These are phyloP conservation scores for Cyclophora punctaria DNA, from an alignment of 2,888 invertebrate genomes.

Conservation along the genomic window DNA sequence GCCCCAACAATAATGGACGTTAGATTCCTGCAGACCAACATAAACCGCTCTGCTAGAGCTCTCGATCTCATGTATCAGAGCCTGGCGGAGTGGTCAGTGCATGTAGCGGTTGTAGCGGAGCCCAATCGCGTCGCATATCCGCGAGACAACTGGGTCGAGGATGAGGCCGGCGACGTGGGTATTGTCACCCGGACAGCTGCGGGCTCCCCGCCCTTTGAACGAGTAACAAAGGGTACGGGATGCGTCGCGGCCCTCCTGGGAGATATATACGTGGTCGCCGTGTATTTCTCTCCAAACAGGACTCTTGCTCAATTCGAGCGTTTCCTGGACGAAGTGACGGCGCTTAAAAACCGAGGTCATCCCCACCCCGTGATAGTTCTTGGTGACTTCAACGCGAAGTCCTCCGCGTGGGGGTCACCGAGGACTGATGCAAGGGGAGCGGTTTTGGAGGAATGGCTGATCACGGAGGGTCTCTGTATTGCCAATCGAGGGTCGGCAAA, in stretches of 20 bases:
- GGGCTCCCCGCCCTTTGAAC: conserved; percentile 3
- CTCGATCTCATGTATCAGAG: conserved; percentile 9
- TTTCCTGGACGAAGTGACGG: neutral
- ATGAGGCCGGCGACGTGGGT: neutral
- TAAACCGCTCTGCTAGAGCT: neutral
- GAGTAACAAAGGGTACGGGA: conserved; percentile 5
- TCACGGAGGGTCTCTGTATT: neutral
- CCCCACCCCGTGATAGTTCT: conserved; percentile 1
- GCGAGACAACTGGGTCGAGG: neutral
- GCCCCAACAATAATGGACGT: neutral
- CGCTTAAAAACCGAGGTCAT: neutral
- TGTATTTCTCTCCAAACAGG: neutral
- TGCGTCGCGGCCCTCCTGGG: conserved; percentile 6
- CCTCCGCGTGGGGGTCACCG: conserved; percentile 12
- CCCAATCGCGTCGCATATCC: neutral
- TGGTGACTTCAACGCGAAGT: conserved; percentile 15
- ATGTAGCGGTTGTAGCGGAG: conserved; percentile 3
- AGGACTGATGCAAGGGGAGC: neutral
- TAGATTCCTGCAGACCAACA: neutral
- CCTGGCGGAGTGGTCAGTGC: conserved; percentile 4
- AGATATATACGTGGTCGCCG: neutral
- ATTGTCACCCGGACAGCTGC: neutral
- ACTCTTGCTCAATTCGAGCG: neutral
- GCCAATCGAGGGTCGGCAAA: neutral
- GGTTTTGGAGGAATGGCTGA: neutral